Evolutionary conservation across 2,113 vertebrate genomes (phyloP), one percentile per base, ranked within the genome.

Genomic region (Oenanthe melanoleuca): DNA sequence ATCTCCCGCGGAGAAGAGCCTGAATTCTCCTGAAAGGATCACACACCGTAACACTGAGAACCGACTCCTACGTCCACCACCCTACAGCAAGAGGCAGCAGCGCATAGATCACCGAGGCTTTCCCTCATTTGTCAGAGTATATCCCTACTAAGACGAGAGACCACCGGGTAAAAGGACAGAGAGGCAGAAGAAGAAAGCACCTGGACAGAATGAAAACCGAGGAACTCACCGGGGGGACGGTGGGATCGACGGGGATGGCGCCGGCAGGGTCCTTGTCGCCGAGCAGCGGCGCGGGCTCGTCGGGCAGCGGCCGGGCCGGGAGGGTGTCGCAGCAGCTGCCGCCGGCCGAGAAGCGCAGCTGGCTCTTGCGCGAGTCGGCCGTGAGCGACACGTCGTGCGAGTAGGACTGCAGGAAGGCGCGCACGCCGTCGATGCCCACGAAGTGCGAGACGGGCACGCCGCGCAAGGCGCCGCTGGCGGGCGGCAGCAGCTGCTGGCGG

Each of bases 1-100:
- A 33, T 7, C 2, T 38, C 3, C 3, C 21, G 5, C 14, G 26
- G 3, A 50, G 12, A 88, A 44, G 1, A 63, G 3, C 2, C 3
- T 6, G 17, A 16, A 33, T 34, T 12, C 9, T 13, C 12, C 47
- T 49, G 22, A 47, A 49, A 11, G 20, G 9, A 10, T 22, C 45
- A 22, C 45, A 47, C 21, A 22, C 45, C 11, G 5, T 47, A 31
- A 10, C 5, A 64, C 3, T 5, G 15, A 50, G 3, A 57, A 16
- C 2, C 0, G 0, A 38, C 1, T 10, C 2, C 14, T 5, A 19
- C 0, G 1, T 26, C 3, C 6, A 6, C 1, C 2, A 2, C 17
- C 12, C 6, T 0, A 2, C 3, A 72, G 12, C 8, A 44, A 37
- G 2, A 24, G 0, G 3, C 3, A 11, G 2, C 5, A 50, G 9